Evolutionary conservation across 2,888 invertebrate genomes (phyloP).

Genomic region (Agrotis puta): DNA sequence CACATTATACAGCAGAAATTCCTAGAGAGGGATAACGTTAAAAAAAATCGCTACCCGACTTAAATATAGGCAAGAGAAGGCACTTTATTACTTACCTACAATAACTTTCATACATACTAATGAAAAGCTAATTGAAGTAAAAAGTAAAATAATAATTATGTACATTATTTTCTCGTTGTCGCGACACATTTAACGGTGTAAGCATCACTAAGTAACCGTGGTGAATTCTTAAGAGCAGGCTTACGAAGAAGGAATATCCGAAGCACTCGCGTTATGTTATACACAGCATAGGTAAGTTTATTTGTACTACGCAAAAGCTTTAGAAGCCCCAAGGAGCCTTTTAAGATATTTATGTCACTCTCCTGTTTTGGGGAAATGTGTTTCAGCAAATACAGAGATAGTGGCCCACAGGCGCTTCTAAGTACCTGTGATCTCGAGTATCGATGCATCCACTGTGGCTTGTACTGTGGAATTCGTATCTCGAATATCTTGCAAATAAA

Average conservation of each 20-base stretch:
- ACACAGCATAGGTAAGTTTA: conserved; percentile 58
- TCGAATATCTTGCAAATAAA: conserved; percentile 5
- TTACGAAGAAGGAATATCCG: conserved; percentile 50
- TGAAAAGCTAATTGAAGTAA: conserved; percentile 34
- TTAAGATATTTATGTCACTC: conserved; percentile 72
- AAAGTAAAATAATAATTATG: conserved; percentile 14
- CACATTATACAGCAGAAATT: too few species aligned
- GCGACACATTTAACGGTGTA: conserved; percentile 21
- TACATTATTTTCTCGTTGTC: conserved; percentile 32
- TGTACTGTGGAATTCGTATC: background rate
- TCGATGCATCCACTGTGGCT: conserved; percentile 14
- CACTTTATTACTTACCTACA: too few species aligned
- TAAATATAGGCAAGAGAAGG: too few species aligned
- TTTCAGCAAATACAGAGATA: conserved; percentile 41
- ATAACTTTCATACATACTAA: conserved; percentile 7
- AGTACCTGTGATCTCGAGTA: conserved; percentile 31
- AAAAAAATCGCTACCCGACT: too few species aligned
- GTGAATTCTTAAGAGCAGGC: conserved; percentile 50
- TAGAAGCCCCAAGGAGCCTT: conserved; percentile 62
- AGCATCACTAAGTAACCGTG: conserved; percentile 18
- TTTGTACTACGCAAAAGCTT: conserved; percentile 59
- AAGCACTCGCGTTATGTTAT: conserved; percentile 46
- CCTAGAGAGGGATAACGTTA: too few species aligned
- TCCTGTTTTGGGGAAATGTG: conserved; percentile 55
- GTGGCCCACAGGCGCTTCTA: conserved; percentile 14